These are phyloP conservation scores for Sapajus apella DNA, from an alignment of 2,113 vertebrate genomes.

Conservation along the genomic window DNA sequence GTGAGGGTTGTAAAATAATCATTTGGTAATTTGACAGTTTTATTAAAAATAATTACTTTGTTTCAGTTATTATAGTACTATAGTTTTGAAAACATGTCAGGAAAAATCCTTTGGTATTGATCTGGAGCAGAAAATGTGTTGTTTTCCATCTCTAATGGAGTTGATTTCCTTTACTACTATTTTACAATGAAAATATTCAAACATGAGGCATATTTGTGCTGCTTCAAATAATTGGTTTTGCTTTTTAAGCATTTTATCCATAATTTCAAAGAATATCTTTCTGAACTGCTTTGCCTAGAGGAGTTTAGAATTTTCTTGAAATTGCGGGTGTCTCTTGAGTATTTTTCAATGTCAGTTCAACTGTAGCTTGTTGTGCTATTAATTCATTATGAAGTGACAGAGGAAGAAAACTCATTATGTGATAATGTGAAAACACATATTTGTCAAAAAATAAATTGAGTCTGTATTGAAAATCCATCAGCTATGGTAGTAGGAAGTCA, in stretches of 20 bases:
- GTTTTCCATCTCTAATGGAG: constrained; percentile 34
- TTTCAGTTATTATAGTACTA: not conserved
- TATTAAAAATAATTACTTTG: constrained; percentile 42
- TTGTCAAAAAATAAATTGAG: constrained; percentile 70
- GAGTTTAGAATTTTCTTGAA: constrained; percentile 33
- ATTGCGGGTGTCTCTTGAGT: constrained; percentile 45
- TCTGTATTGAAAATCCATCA: constrained; percentile 55
- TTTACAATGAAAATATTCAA: constrained; percentile 44
- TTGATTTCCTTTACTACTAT: constrained; percentile 55
- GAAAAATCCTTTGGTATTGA: constrained; percentile 13
- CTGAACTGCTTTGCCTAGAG: constrained; percentile 27
- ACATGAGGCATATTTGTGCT: not conserved
- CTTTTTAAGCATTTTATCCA: constrained; percentile 1
- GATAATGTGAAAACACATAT: constrained; percentile 60
- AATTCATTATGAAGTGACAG: constrained; percentile 69
- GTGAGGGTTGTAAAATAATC: not conserved
- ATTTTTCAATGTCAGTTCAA: constrained; percentile 65
- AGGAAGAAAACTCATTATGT: constrained; percentile 63
- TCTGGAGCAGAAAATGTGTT: not conserved
- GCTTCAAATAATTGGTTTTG: constrained; percentile 45
- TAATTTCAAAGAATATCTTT: constrained; percentile 38
- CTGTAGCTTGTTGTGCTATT: constrained; percentile 26
- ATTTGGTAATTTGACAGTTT: constrained; percentile 10
- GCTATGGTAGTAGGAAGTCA: constrained; percentile 27
- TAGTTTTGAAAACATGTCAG: constrained; percentile 24